Percentiles rank a stretch among this genome's conserved stretches.
Conservation (phyloP, 2,888 invertebrate genomes). For the Toxonevra muliebris region DNA sequence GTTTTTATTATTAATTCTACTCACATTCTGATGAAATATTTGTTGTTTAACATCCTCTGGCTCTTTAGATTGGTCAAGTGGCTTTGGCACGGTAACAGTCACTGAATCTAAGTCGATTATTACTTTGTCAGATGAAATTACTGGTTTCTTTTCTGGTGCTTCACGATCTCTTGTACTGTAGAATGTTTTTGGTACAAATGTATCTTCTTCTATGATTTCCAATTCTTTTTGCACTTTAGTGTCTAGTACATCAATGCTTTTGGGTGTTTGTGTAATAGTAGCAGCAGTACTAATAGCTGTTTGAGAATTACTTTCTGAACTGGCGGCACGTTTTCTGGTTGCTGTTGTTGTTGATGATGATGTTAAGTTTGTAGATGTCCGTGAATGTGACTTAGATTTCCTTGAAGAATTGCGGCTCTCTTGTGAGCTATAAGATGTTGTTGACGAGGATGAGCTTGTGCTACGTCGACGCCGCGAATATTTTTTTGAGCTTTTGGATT, state of each 20-base stretch:
- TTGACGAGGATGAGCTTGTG: conserved; percentile 49
- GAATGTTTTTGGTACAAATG: conserved; percentile 72
- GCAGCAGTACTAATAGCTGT: conserved; percentile 30
- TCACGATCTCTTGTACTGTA: conserved; percentile 70
- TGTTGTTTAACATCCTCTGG: conserved; percentile 66
- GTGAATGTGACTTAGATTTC: conserved; percentile 35
- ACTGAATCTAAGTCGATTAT: conserved; percentile 78
- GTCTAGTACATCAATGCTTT: conserved; percentile 51
- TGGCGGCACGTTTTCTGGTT: conserved; percentile 47
- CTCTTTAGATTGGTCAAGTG: conserved; percentile 56
- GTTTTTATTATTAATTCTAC: conserved; percentile 46
- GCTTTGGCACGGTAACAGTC: conserved; percentile 72
- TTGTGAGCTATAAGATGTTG: conserved; percentile 38
- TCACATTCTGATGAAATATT: conserved; percentile 75
- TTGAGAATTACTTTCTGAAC: conserved; percentile 50
- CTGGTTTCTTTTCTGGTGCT: conserved; percentile 61
- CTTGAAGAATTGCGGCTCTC: conserved; percentile 43
- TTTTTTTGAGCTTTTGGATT: conserved; percentile 55
- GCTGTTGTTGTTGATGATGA: conserved; percentile 50
- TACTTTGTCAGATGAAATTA: conserved; percentile 66
- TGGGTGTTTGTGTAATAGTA: conserved; percentile 31
- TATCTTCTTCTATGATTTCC: conserved; percentile 77
- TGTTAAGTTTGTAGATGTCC: conserved; percentile 42
- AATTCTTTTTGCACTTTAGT: conserved; percentile 66
- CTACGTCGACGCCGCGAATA: conserved; percentile 53